phyloP scores from a whole-genome alignment of 2,797 vertebrate species.

The Darevskia nairensis region DNA sequence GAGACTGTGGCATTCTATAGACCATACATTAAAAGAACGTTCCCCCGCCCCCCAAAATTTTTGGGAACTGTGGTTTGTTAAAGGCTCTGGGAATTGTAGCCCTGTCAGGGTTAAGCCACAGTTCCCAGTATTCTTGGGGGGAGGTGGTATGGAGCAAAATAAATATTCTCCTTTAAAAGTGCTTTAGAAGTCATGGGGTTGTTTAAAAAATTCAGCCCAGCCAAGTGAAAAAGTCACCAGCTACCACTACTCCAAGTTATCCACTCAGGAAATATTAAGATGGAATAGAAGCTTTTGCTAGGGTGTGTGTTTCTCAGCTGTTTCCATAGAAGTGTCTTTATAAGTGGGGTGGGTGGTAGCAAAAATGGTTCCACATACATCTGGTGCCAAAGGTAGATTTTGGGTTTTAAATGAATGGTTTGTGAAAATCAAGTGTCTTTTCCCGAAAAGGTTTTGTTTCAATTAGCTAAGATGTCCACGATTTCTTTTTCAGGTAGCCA shows the following conservation, averaged over 20 bases:
- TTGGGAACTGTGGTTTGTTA: no score
- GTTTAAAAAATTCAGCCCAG: slow-evolving; percentile 1
- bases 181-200: neutral
- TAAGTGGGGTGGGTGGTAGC: neutral
- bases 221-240: neutral
- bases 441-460: slow-evolving; percentile 53
- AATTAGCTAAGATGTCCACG: slow-evolving; percentile 56
- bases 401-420: slow-evolving; percentile 33
- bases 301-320: slow-evolving; percentile 28
- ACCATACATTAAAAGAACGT: no score
- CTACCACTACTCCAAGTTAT: slow-evolving; percentile 2
- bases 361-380: slow-evolving; percentile 5
- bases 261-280: slow-evolving; percentile 31
- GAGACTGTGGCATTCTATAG: no score
- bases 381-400: slow-evolving; percentile 18
- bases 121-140: no score
- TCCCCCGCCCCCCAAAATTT: no score
- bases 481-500: slow-evolving; percentile 65
- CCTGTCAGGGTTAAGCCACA: no score
- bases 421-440: slow-evolving; percentile 52
- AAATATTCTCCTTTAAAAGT: neutral
- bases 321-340: slow-evolving; percentile 16
- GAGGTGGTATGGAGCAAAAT: neutral
- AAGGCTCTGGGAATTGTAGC: no score
- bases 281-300: slow-evolving; percentile 24